These are phyloP conservation scores for Mystacides longicornis DNA, from an alignment of 2,888 invertebrate species.

Conservation along the genomic window DNA sequence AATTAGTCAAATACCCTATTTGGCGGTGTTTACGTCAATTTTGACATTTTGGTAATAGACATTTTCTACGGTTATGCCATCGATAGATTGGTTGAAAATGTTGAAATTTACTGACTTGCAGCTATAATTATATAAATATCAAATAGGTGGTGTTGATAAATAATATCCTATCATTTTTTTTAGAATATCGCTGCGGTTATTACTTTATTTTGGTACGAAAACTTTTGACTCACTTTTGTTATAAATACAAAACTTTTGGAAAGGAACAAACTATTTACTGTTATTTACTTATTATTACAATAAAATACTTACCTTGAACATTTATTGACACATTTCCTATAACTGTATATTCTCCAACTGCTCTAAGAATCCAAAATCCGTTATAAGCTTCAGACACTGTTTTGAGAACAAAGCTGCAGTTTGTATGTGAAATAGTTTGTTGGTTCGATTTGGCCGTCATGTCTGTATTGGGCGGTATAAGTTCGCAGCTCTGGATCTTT, in stretches of 20 bases:
- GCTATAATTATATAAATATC: no score
- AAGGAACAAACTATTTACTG: not conserved
- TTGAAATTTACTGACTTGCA: no score
- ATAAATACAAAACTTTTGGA: not conserved
- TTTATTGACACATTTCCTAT: not conserved
- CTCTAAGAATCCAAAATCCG: slow-evolving; percentile 4
- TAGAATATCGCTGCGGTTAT: no score
- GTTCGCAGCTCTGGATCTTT: not conserved
- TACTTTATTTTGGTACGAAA: no score
- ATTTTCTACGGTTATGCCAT: no score
- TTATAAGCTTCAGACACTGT: not conserved
- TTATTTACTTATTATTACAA: not conserved
- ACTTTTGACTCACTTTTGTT: not conserved
- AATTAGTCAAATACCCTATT: no score
- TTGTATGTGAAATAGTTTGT: not conserved
- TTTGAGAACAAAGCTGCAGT: not conserved
- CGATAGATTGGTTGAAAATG: no score
- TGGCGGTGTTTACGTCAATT: no score
- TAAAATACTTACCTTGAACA: not conserved
- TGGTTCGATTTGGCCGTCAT: not conserved
- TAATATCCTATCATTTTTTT: no score
- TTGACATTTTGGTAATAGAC: no score
- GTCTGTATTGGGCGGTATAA: not conserved
- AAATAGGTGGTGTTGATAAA: no score
- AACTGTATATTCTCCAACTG: not conserved